Evolutionary conservation across 2,888 invertebrate species (phyloP), one percentile per base, ranked within the genome.

Genomic region (Meteorus cinctellus): DNA sequence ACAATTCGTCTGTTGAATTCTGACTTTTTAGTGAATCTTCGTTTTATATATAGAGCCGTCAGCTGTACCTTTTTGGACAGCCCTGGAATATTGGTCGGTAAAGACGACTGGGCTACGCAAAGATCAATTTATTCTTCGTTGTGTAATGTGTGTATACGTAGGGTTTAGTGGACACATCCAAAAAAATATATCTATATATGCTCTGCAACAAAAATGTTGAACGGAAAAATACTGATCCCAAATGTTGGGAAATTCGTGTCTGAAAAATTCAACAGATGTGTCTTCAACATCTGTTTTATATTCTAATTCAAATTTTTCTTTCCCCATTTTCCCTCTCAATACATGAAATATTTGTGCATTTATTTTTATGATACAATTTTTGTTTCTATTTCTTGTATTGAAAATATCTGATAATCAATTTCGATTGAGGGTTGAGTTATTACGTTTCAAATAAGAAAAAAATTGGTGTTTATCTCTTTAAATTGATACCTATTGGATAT

Each of bases 211-310:
- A 41, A 34, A 34, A n/a, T 3, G 24, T 31, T 41, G 41, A 41
- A 10, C 10, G 4, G 8, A 8, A 6, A 19, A 24, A 65, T 65
- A 24, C 19, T 65, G 41, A 41, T 36, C 24, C 14, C 41, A 24
- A 65, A n/a, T 12, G n/a, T 62, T 16, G 29, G 31, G 27, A 62
- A 31, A 62, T n/a, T 62, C 31, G n/a, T 62, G 29, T 27, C 62
- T 62, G n/a, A 29, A 31, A 27, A 29, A 5, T 62, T 62, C 5
- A n/a, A 14, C 62, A 62, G 16, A 31, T 31, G 62, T 16, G n/a
- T 62, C 31, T 62, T 62, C 31, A 55, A 62, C 31, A 62, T 62
- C 29, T 62, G 62, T 29, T 62, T 31, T 29, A 8, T 16, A 62
- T 62, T 29, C 31, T 5, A 27, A 14, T 60, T 27, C 10, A 45